Evolutionary conservation across 2,797 vertebrate species (phyloP).

Genomic region (Labeo calbasu): DNA sequence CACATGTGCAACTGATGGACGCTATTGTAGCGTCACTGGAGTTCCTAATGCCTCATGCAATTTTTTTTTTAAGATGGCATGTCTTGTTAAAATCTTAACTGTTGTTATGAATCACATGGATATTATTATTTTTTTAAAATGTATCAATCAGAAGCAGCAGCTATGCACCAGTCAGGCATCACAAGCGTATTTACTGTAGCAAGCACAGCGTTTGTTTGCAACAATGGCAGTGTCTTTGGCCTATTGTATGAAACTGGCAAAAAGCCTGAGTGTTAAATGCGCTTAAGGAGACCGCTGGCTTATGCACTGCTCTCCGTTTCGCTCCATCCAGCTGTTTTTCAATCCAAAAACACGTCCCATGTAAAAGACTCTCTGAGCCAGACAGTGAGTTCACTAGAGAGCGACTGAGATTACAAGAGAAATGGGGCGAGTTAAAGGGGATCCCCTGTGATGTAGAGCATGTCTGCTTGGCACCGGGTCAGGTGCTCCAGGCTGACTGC

Average conservation of each 20-base stretch:
- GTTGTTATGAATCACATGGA: neutral
- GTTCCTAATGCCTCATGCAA: too few relatives aligned
- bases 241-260: neutral
- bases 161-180: neutral
- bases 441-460: constrained; percentile 65
- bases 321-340: neutral
- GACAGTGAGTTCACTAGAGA: constrained; percentile 13
- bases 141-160: neutral
- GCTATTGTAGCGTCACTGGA: too few relatives aligned
- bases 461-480: constrained; percentile 69
- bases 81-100: neutral
- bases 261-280: neutral
- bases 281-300: neutral
- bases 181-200: neutral
- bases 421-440: constrained; percentile 59
- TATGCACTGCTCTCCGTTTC: neutral
- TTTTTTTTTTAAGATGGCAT: neutral
- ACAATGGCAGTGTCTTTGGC: neutral
- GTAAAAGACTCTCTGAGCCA: neutral
- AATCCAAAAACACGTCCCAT: neutral
- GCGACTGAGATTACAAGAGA: constrained; percentile 47
- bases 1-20: neutral
- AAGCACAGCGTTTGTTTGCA: neutral
- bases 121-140: neutral
- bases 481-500: constrained; percentile 46